Base-by-base conservation (phyloP, 2,888 invertebrate genomes). In the Fabriciana adippe region DNA sequence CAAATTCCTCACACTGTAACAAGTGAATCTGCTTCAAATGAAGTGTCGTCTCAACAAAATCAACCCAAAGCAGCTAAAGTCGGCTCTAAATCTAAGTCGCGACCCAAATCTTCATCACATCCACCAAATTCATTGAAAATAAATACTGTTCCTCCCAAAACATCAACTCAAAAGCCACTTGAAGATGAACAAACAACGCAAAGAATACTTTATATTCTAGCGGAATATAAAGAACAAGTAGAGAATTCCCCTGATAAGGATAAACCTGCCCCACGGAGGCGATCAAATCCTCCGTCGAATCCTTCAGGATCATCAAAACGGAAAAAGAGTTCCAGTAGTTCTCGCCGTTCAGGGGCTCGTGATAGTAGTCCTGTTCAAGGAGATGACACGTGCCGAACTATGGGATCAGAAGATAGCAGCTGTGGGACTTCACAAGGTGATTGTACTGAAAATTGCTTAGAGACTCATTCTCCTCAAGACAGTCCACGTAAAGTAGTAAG, bases 161-260 rank as follows among this genome's bases (percentile, higher is more conserved):
- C 92, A 1, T 87, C 92, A 0, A 79, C 88, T 69, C 96, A 96
- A 75, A 96, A 96, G 81, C 96, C 96, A 1, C 94, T 96, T 73
- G 96, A 96, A 88, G 96, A 96, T 77, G 96, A 96, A 79, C 96
- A 96, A 80, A 96, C 96, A 0, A 96, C 96, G 0, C 96, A 96
- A 79, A 92, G 96, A 74, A 96, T 96, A 76, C 94, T 96, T 70
- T 96, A 96, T 73, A 96, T 96, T 76, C 83, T 96, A 60, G 96
- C 96, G 0, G 96, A 96, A 79, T 96, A 96, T 81, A 96, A 96
- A 59, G 96, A 96, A 77, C 96, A 96, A 79, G 90, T 96, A 55
- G 93, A 96, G 75, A 96, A 96, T 79, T 96, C 96, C 0, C 96
- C 96, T 0, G 96, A 96, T 84, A 96, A 96, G 79, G 96, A 96